These are phyloP conservation scores for Semicossyphus pulcher DNA, from an alignment of 2,113 vertebrate species.

Conservation along the genomic window DNA sequence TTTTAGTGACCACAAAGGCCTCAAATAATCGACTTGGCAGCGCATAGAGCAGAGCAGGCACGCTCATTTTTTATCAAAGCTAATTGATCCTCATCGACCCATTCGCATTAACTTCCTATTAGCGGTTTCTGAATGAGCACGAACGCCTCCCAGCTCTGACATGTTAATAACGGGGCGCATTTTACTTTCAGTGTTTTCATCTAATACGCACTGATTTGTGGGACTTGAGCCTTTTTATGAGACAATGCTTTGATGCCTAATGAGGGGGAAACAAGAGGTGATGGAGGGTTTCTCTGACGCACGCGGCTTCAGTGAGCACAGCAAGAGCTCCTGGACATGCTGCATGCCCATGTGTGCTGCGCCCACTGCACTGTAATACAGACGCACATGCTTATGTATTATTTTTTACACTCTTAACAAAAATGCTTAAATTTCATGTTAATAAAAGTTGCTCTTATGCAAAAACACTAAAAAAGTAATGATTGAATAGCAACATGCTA, in stretches of 20 bases:
- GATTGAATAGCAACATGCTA: background rate
- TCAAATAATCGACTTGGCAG: background rate
- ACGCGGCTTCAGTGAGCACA: slow-evolving; percentile 63
- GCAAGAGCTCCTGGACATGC: slow-evolving; percentile 30
- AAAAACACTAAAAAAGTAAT: background rate
- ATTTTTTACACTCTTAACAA: background rate
- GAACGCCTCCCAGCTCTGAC: background rate
- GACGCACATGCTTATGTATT: background rate
- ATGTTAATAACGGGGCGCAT: background rate
- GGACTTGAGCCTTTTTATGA: slow-evolving; percentile 5
- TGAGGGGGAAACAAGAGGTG: slow-evolving; percentile 44
- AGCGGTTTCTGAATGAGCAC: slow-evolving; percentile 11
- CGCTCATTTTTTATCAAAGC: background rate
- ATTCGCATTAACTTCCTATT: slow-evolving; percentile 4
- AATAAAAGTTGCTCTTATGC: no score
- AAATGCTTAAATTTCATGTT: no score
- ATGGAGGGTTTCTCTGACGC: slow-evolving; percentile 52
- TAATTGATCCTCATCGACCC: background rate
- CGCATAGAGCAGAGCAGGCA: background rate
- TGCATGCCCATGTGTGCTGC: slow-evolving; percentile 1
- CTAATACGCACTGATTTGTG: no score
- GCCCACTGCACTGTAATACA: background rate
- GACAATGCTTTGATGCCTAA: slow-evolving; percentile 27
- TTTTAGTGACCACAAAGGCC: background rate
- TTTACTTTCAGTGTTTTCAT: background rate